Percentiles rank a stretch among this genome's conserved stretches.
Evolutionary conservation across 2,113 vertebrate species (phyloP).

Genomic region (Opisthocomus hoazin): DNA sequence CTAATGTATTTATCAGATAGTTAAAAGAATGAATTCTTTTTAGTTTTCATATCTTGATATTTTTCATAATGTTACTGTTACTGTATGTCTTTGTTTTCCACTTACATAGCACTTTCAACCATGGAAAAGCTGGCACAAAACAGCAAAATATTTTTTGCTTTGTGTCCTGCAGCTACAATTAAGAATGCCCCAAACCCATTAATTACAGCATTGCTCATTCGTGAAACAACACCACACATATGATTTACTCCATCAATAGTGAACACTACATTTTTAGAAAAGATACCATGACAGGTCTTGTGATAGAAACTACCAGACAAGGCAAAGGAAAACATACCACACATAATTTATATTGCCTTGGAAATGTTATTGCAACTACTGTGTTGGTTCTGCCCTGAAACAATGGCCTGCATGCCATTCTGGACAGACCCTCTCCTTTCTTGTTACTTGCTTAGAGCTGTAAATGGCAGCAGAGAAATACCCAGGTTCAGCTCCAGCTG

Average conservation of each 20-base stretch:
- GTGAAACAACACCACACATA: neutral
- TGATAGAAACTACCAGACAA: neutral
- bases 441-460: neutral
- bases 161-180: neutral
- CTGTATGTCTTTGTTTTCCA: neutral
- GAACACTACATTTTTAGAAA: neutral
- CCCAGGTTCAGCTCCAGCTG: neutral
- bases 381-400: neutral
- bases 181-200: neutral
- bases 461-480: neutral
- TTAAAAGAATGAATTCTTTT: neutral
- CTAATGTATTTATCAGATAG: neutral
- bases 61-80: neutral
- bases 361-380: neutral
- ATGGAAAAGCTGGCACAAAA: neutral
- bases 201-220: neutral
- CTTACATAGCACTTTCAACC: neutral
- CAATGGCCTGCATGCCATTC: neutral
- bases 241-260: neutral
- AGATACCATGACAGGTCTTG: neutral
- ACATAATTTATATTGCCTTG: neutral
- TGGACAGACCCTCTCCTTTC: neutral
- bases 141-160: neutral
- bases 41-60: neutral
- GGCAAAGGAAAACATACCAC: neutral